These are phyloP conservation scores for Yasuhikotakia modesta DNA, from an alignment of 2,797 vertebrate species.

Conservation along the genomic window DNA sequence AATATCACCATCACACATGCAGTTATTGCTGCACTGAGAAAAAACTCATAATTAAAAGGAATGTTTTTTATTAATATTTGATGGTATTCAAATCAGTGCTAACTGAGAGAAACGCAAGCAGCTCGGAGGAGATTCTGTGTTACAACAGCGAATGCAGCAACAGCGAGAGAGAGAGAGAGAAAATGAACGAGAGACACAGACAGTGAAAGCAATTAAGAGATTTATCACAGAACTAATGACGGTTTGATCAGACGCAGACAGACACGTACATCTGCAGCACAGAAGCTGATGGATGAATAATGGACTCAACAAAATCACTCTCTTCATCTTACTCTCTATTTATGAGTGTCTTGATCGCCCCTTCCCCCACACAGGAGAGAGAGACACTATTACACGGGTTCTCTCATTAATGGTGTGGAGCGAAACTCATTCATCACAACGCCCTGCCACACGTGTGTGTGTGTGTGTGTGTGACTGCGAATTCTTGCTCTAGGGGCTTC, in stretches of 20 bases:
- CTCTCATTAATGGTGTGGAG: conserved; percentile 47
- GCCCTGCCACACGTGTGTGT: conserved; percentile 14
- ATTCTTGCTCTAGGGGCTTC: too few species aligned
- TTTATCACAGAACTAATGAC: background rate
- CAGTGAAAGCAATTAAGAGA: too few species aligned
- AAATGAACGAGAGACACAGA: too few species aligned
- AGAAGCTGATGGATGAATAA: conserved; percentile 29
- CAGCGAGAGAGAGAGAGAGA: conserved; percentile 13
- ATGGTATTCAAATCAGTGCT: background rate
- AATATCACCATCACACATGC: too few species aligned
- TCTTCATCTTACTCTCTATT: conserved; percentile 28
- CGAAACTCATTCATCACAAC: conserved; percentile 37
- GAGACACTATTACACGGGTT: conserved; percentile 24
- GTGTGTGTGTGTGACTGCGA: background rate
- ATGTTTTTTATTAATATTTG: too few species aligned
- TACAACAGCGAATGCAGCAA: too few species aligned
- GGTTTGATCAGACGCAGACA: conserved; percentile 14
- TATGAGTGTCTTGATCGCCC: conserved; percentile 1
- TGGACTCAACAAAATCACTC: conserved; percentile 24
- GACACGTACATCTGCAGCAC: conserved; percentile 7
- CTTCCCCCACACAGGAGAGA: conserved; percentile 39
- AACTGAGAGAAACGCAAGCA: background rate
- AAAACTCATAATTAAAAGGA: too few species aligned
- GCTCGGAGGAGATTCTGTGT: background rate
- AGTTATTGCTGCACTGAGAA: too few species aligned